Conservation (phyloP, 1,140 invertebrate species). For the Yoshiicerus persimilis region DNA sequence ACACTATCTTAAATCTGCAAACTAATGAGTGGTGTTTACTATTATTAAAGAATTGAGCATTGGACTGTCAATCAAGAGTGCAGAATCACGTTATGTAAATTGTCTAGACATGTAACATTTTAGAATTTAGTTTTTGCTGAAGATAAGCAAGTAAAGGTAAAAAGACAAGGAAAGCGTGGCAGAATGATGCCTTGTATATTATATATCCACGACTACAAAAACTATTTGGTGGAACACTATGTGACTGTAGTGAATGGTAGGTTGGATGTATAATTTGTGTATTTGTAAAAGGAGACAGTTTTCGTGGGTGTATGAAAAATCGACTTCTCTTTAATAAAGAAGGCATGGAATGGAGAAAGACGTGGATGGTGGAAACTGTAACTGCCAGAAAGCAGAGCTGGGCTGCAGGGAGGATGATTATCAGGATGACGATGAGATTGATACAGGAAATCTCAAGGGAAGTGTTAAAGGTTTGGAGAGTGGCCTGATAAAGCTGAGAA, state of each 20-base stretch:
- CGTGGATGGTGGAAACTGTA: neutral
- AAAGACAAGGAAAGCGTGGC: neutral
- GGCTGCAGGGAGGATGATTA: neutral
- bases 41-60: too few species aligned
- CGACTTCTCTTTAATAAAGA: neutral
- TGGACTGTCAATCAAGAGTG: too few species aligned
- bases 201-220: too few species aligned
- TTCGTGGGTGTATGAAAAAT: neutral
- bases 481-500: neutral
- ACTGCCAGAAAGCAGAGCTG: neutral
- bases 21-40: too few species aligned
- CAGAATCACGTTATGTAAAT: too few species aligned
- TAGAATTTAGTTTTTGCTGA: neutral
- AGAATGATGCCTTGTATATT: neutral
- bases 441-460: neutral
- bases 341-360: neutral
- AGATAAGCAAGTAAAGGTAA: neutral
- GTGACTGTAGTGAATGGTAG: too few species aligned
- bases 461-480: neutral
- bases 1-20: too few species aligned
- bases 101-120: neutral
- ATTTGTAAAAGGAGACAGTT: neutral
- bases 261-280: neutral
- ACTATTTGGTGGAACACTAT: too few species aligned
- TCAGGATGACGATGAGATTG: slow-evolving; percentile 10